phyloP scores from a whole-genome alignment of 2,888 invertebrate genomes.

The Sepiola atlantica region DNA sequence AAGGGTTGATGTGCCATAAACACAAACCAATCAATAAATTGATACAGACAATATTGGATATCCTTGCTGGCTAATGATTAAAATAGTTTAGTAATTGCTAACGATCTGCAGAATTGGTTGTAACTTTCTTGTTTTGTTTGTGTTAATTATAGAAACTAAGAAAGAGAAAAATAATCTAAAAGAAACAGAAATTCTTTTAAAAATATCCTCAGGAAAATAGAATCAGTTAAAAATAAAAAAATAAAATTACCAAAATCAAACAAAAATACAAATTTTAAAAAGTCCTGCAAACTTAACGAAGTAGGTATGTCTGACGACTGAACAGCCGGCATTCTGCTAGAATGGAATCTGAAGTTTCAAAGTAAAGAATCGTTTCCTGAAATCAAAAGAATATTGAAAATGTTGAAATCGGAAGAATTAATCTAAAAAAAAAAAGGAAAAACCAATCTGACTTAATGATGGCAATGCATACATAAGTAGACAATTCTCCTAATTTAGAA shows the following conservation, averaged over 20 bases:
- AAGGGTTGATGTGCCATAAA: too few relatives aligned
- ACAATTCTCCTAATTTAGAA: constrained; percentile 6
- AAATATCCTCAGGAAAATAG: too few relatives aligned
- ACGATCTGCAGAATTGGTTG: too few relatives aligned
- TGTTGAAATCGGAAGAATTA: background rate
- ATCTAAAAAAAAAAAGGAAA: background rate
- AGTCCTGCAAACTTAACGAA: background rate
- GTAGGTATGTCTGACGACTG: background rate
- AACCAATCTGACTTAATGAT: background rate
- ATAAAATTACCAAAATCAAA: background rate
- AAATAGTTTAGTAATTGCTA: too few relatives aligned
- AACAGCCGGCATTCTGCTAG: constrained; percentile 2
- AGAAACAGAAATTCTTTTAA: too few relatives aligned
- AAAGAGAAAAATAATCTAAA: too few relatives aligned
- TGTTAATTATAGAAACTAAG: too few relatives aligned
- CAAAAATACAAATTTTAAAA: background rate
- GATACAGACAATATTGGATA: too few relatives aligned
- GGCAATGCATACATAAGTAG: constrained; percentile 20
- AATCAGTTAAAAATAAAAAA: background rate
- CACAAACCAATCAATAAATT: too few relatives aligned
- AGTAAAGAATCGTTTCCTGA: background rate
- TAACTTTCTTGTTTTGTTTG: too few relatives aligned
- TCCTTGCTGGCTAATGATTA: too few relatives aligned
- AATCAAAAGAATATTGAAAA: background rate
- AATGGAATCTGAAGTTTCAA: background rate